These are phyloP conservation scores for Troglohyphantes excavatus DNA, from an alignment of 2,888 invertebrate genomes.

Conservation along the genomic window DNA sequence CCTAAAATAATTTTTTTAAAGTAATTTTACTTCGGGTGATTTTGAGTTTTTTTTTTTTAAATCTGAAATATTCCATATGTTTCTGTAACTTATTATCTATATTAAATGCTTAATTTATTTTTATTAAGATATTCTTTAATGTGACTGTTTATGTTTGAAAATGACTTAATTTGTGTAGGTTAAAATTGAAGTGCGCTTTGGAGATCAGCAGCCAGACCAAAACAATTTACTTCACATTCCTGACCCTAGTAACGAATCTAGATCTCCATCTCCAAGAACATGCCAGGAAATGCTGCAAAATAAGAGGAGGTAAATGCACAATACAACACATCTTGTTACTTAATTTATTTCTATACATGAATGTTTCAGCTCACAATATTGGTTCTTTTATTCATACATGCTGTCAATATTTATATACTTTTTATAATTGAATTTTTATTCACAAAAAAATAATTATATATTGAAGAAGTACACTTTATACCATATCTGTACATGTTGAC, in stretches of 20 bases:
- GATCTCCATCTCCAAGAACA: slow-evolving; percentile 73
- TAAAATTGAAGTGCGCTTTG: slow-evolving; percentile 79
- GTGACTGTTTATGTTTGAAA: neutral
- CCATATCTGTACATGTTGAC: too few species aligned
- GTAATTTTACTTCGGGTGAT: neutral
- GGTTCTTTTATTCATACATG: too few species aligned
- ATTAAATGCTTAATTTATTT: neutral
- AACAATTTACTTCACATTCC: slow-evolving; percentile 69
- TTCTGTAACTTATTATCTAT: neutral
- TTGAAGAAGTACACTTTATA: too few species aligned
- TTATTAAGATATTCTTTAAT: neutral
- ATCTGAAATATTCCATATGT: neutral
- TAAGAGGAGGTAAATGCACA: slow-evolving; percentile 77
- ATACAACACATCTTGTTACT: too few species aligned
- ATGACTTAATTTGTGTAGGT: too few species aligned
- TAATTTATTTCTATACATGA: too few species aligned
- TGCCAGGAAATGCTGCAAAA: slow-evolving; percentile 76
- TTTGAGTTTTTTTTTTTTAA: neutral
- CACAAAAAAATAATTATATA: too few species aligned
- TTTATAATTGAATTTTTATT: too few species aligned
- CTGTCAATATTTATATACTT: too few species aligned
- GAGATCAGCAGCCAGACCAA: slow-evolving; percentile 62
- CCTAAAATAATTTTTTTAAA: too few species aligned
- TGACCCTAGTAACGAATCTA: slow-evolving; percentile 58
- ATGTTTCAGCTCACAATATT: too few species aligned